phyloP scores from a whole-genome alignment of 2,888 invertebrate species.

The Papilio demoleus region DNA sequence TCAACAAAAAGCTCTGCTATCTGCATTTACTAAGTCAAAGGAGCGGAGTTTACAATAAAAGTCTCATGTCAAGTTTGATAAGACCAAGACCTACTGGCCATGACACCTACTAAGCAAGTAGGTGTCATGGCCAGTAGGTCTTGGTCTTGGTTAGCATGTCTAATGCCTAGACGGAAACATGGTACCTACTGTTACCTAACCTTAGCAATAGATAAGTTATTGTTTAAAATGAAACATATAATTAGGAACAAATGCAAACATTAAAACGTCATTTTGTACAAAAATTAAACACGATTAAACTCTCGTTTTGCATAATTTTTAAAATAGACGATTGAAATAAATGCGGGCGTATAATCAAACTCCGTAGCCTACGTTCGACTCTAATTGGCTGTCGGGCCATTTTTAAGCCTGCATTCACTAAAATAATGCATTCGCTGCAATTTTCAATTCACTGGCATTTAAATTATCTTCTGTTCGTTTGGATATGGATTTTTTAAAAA shows the following conservation, averaged over 20 bases:
- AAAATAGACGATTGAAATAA: slow-evolving; percentile 15
- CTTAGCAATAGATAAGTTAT: no score
- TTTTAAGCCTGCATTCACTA: slow-evolving; percentile 15
- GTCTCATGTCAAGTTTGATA: no score
- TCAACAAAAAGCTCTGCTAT: not conserved
- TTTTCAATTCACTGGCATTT: not conserved
- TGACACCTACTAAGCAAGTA: no score
- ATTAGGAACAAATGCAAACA: no score
- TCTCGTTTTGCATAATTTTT: not conserved
- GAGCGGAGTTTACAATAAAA: not conserved
- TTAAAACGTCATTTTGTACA: not conserved
- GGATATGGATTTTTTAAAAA: slow-evolving; percentile 2
- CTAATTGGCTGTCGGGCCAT: slow-evolving; percentile 16
- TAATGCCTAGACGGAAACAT: no score
- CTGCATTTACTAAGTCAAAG: not conserved
- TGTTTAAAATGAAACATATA: no score
- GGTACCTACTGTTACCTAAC: no score
- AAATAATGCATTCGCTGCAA: slow-evolving; percentile 8
- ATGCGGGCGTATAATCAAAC: slow-evolving; percentile 1
- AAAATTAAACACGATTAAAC: not conserved
- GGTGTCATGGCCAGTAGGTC: no score
- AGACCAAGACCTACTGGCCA: no score
- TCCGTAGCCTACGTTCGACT: not conserved
- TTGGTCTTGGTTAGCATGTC: no score
- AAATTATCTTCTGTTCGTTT: not conserved